Evolutionary conservation across 2,888 invertebrate genomes (phyloP), one percentile per base, ranked within the genome.

Genomic region (Herminia tarsipennalis): DNA sequence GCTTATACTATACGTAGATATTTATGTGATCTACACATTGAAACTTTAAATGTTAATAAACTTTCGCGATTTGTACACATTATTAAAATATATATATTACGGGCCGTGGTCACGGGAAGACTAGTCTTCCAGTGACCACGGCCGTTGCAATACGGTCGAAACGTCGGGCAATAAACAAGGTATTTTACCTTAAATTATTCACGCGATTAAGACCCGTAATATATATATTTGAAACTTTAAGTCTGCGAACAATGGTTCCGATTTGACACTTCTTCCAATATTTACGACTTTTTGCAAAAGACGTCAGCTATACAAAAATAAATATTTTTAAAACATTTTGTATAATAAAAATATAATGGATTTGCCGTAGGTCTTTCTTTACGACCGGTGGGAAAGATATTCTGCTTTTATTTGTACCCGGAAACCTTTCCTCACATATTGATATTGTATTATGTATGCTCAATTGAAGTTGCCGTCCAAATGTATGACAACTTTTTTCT

Each of bases 401-500:
- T 14, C 18, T 18, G 17, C 13, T 27, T 36, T 36, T 36, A 36
- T 18, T 18, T 17, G 4, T 36, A 17, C 14, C 3, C 17, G 9
- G 24, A 9, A 12, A 10, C 12, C 3, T 25, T 25, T 12, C 10
- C 17, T 9, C 16, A 9, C 22, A 9, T 32, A 18, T 36, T 24
- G 32, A 18, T 20, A 24, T 36, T 32, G 10, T 36, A 25, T 17
- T 10, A 17, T 33, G 10, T 17, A 36, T 27, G 18, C 17, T 25
- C 17, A 24, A 17, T 25, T 18, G 9, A 35, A 17, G 16, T 16
- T 10, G 5, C 6, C 1, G 3, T 17, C 2, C 6, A 36, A 36
- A 25, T 25, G 4, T 17, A 17, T 25, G 8, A 13, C 3, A 14
- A 22, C 8, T 9, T 25, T 9, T 25, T 12, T 6, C 16, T 12